Percentiles rank a stretch among this genome's conserved stretches.
phyloP scores from a whole-genome alignment of 2,888 invertebrate genomes.

The Marasmarcha lunaedactyla region DNA sequence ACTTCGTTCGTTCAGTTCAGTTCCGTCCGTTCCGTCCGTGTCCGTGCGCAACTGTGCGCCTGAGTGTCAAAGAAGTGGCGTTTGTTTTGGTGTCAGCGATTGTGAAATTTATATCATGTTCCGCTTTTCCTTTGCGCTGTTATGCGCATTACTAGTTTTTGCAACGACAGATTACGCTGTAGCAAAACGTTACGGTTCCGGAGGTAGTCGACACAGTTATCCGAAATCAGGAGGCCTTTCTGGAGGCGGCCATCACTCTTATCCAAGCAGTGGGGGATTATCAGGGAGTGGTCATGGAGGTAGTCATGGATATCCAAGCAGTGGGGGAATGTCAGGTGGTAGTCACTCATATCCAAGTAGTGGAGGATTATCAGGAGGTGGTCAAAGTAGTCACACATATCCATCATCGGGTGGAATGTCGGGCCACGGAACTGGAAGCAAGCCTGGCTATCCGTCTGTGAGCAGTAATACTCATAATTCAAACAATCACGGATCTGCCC shows the following conservation, averaged over 20 bases:
- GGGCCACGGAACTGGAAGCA: slow-evolving; percentile 14
- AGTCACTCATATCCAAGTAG: slow-evolving; percentile 16
- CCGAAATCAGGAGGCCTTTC: slow-evolving; percentile 19
- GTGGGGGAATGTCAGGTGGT: slow-evolving; percentile 17
- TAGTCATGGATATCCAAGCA: slow-evolving; percentile 19
- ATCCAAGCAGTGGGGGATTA: slow-evolving; percentile 9
- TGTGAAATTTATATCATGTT: slow-evolving; percentile 23
- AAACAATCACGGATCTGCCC: no score
- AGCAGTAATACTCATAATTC: slow-evolving; percentile 27
- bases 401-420: slow-evolving; percentile 7
- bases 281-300: slow-evolving; percentile 13
- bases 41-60: no score
- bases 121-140: slow-evolving; percentile 26
- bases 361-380: slow-evolving; percentile 4
- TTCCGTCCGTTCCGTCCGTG: no score
- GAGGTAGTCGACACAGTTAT: slow-evolving; percentile 19
- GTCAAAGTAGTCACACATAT: background rate
- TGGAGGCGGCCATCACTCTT: slow-evolving; percentile 15
- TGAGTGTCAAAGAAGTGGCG: slow-evolving; percentile 19
- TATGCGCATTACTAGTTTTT: slow-evolving; percentile 33
- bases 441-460: slow-evolving; percentile 18
- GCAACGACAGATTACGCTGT: slow-evolving; percentile 22
- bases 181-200: slow-evolving; percentile 22
- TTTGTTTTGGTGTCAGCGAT: slow-evolving; percentile 15
- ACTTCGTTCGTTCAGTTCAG: slow-evolving; percentile 19